These are phyloP conservation scores for Endotricha flammealis DNA, from an alignment of 2,888 invertebrate genomes.

Conservation along the genomic window DNA sequence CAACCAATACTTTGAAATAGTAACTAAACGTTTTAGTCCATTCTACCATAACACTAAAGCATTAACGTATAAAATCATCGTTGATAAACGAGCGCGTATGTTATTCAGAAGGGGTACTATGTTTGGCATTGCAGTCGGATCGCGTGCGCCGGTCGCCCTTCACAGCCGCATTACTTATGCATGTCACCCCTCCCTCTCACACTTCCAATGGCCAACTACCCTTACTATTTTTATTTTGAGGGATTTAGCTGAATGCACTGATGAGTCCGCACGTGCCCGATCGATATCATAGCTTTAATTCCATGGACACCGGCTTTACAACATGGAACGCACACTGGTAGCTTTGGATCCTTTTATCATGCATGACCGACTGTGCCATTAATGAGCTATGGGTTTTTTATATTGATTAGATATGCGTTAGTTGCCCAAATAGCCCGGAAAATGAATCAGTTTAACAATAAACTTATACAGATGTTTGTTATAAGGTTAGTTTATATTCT, in stretches of 20 bases:
- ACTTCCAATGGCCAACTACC: conserved; percentile 28
- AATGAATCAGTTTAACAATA: no score
- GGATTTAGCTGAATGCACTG: conserved; percentile 59
- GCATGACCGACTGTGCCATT: conserved; percentile 4
- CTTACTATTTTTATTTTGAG: conserved; percentile 61
- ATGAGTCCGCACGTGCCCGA: conserved; percentile 50
- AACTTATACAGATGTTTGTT: no score
- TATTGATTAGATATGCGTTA: no score
- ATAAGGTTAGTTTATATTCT: no score
- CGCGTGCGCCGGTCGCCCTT: conserved; percentile 69
- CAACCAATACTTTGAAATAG: no score
- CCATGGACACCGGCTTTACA: conserved; percentile 4
- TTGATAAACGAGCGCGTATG: conserved; percentile 49
- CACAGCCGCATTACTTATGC: conserved; percentile 72
- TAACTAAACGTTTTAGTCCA: no score
- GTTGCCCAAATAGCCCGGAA: no score
- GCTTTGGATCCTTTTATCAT: conserved; percentile 7
- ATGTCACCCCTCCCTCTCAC: conserved; percentile 41
- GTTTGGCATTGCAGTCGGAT: conserved; percentile 51
- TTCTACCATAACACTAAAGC: no score
- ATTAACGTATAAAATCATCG: no score
- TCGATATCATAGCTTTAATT: conserved; percentile 30
- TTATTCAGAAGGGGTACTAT: conserved; percentile 37
- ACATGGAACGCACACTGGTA: conserved; percentile 6
- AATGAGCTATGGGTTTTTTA: conserved; percentile 8